phyloP scores from a whole-genome alignment of 2,888 invertebrate genomes.

The Nymphalis polychloros region DNA sequence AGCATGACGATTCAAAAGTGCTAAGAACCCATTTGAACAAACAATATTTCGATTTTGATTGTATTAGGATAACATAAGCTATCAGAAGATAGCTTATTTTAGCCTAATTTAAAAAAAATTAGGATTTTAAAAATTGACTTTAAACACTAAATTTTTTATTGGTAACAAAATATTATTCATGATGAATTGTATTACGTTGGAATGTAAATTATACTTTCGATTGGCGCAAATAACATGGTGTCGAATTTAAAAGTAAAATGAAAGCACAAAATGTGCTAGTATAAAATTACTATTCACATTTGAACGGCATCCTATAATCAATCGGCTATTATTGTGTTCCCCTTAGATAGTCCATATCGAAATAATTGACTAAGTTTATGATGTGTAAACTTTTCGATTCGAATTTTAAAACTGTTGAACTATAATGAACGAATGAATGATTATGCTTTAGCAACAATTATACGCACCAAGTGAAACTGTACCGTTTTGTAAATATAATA shows the following conservation, averaged over 20 bases:
- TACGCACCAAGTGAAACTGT: background rate
- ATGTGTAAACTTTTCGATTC: background rate
- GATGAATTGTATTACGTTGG: background rate
- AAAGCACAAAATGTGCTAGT: slow-evolving; percentile 23
- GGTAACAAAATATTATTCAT: too few relatives aligned
- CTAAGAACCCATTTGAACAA: too few relatives aligned
- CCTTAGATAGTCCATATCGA: slow-evolving; percentile 10
- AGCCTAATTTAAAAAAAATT: too few relatives aligned
- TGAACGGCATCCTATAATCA: slow-evolving; percentile 21
- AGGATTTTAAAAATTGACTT: too few relatives aligned
- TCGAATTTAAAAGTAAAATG: slow-evolving; percentile 27
- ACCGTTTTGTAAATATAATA: too few relatives aligned
- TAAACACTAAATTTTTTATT: too few relatives aligned
- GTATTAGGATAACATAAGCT: too few relatives aligned
- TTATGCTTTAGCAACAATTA: too few relatives aligned
- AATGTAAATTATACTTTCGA: slow-evolving; percentile 24
- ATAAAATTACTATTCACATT: slow-evolving; percentile 28
- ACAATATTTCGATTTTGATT: too few relatives aligned
- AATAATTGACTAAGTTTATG: background rate
- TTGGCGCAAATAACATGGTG: slow-evolving; percentile 20
- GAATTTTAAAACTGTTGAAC: background rate
- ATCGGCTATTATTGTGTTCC: slow-evolving; percentile 20
- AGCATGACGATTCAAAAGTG: too few relatives aligned
- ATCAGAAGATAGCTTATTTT: too few relatives aligned
- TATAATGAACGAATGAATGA: too few relatives aligned